Evolutionary conservation across 2,888 invertebrate genomes (phyloP).

Genomic region (Hypomecis atomaria): DNA sequence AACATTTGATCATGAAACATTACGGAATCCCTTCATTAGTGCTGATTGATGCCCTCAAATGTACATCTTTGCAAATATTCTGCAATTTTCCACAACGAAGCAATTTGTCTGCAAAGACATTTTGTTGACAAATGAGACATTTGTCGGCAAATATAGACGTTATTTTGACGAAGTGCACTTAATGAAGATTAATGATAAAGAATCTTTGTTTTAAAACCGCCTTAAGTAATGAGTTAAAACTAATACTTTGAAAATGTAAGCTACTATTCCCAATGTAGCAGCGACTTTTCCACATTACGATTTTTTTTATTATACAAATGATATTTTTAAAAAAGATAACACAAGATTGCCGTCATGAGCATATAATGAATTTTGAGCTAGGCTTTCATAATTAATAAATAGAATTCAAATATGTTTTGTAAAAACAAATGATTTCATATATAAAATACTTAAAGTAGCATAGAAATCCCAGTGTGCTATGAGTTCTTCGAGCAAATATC

Average conservation of each 20-base stretch:
- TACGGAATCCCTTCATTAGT: conserved; percentile 18
- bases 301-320: too few species aligned
- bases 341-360: too few species aligned
- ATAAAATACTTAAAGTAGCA: too few species aligned
- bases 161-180: background rate
- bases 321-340: too few species aligned
- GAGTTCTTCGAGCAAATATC: too few species aligned
- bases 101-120: background rate
- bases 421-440: too few species aligned
- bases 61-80: conserved; percentile 6
- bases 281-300: too few species aligned
- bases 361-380: too few species aligned
- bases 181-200: conserved; percentile 5
- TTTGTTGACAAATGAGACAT: background rate
- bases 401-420: too few species aligned
- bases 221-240: background rate
- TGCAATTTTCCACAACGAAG: conserved; percentile 7
- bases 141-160: conserved; percentile 1
- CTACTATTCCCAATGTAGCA: too few species aligned
- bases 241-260: background rate
- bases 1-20: conserved; percentile 10
- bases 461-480: too few species aligned
- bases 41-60: conserved; percentile 14
- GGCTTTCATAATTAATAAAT: too few species aligned
- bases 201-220: background rate